Conservation (phyloP, 2,888 invertebrate genomes). For the Pristionchus japonicus region DNA sequence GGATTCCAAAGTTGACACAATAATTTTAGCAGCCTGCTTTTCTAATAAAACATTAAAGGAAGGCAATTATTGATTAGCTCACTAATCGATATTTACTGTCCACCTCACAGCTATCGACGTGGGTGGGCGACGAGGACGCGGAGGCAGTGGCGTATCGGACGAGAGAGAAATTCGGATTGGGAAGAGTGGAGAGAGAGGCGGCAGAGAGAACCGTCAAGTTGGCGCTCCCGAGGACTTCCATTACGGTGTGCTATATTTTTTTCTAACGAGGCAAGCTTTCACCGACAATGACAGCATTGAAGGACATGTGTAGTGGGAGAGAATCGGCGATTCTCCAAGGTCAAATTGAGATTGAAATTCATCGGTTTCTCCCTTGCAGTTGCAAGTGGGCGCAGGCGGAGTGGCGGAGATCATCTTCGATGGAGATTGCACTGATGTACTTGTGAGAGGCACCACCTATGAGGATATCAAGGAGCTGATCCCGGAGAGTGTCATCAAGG, state of each 20-base stretch:
- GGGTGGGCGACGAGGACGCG: background rate
- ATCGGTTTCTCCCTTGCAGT: background rate
- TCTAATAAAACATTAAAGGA: no score
- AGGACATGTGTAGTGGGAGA: background rate
- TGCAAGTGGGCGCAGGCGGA: background rate
- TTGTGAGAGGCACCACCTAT: background rate
- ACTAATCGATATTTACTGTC: background rate
- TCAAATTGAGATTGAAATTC: background rate
- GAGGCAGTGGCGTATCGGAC: background rate
- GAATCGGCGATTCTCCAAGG: background rate
- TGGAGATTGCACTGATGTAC: background rate
- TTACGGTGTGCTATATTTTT: slow-evolving; percentile 15
- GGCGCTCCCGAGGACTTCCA: background rate
- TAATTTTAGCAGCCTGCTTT: no score
- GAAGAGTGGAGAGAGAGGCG: background rate
- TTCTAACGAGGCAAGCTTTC: no score
- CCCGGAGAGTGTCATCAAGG: background rate
- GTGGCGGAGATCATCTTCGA: slow-evolving; percentile 11
- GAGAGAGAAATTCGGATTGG: background rate
- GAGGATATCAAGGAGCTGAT: background rate
- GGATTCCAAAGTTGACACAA: no score
- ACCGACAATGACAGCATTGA: no score
- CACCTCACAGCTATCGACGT: background rate
- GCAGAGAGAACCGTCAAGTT: background rate
- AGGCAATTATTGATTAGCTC: no score